Evolutionary conservation across 1,140 invertebrate species (phyloP).

Genomic region (Dreissena polymorpha): DNA sequence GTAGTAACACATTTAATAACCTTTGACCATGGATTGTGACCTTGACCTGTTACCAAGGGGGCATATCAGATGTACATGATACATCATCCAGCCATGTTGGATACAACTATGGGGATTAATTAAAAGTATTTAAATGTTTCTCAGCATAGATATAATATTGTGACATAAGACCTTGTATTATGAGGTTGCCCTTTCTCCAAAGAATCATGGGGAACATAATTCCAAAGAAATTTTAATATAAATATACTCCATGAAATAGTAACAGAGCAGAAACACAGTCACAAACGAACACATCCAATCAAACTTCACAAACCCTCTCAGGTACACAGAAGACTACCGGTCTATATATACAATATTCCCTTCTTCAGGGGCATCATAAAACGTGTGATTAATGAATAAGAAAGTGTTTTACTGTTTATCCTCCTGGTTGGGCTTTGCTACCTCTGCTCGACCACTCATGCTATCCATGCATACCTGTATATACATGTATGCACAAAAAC

Average conservation of each 20-base stretch:
- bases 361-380: not conserved
- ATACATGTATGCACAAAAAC: not conserved
- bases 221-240: too few species aligned
- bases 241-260: not conserved
- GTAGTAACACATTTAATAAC: too few species aligned
- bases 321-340: not conserved
- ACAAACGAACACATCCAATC: not conserved
- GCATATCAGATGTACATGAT: too few species aligned
- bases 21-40: too few species aligned
- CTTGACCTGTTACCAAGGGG: too few species aligned
- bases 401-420: conserved; percentile 22
- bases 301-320: not conserved
- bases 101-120: too few species aligned
- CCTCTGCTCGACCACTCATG: conserved; percentile 49
- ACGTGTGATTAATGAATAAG: not conserved
- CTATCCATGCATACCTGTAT: conserved; percentile 40
- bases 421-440: conserved; percentile 25
- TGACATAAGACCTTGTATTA: too few species aligned
- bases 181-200: too few species aligned
- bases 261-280: not conserved
- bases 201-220: too few species aligned
- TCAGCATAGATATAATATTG: too few species aligned
- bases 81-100: too few species aligned
- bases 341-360: not conserved
- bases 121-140: too few species aligned